Base-by-base conservation (phyloP, 1,140 invertebrate genomes). In the Saccostrea cuccullata region DNA sequence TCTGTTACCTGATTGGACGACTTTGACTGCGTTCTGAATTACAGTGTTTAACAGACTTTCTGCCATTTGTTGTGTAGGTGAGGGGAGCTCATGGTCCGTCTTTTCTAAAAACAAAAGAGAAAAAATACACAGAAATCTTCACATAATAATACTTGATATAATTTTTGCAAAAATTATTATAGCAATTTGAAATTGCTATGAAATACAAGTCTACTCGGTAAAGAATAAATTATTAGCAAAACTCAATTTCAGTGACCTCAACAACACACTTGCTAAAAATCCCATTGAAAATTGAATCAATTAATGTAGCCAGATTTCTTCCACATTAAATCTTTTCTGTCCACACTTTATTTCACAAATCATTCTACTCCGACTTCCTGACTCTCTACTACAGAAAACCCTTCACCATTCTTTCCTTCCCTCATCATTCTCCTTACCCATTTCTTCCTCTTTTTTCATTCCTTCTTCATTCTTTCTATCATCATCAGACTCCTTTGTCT, bases 361-460 rank as follows among this genome's bases (percentile, higher is more conserved):
- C 47, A 8, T 47, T 0, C 47, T 47, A 8, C 47, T 6, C 47
- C 1, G 20, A 47, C 77, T 77, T 47, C 55, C 26, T 8, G 15
- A 20, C n/a, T 83, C 86, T 64, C 82, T 47, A n/a, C 82, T 47
- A n/a, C 55, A 23, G 36, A 20, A 77, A 17, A 15, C 5, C 15
- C 83, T 87, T n/a, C 67, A 23, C 17, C 23, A 55, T 64, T 85
- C 47, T 55, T 70, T 40, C 30, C 30, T 36, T 36, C 30, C 85
- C 5, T 58, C 70, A 77, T 73, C 56, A 30, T 83, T 70, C n/a
- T 56, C 70, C 55, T 82, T 55, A 83, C 20, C 15, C 20, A 77
- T 20, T 60, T 82, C 77, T 26, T 70, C 26, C 82, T 40, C 85
- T 55, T 77, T 55, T 36, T 85, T 67, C 56, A 30, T 73, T 55